Base-by-base conservation (phyloP, 2,113 vertebrate species). In the Beaufortia kweichowensis region DNA sequence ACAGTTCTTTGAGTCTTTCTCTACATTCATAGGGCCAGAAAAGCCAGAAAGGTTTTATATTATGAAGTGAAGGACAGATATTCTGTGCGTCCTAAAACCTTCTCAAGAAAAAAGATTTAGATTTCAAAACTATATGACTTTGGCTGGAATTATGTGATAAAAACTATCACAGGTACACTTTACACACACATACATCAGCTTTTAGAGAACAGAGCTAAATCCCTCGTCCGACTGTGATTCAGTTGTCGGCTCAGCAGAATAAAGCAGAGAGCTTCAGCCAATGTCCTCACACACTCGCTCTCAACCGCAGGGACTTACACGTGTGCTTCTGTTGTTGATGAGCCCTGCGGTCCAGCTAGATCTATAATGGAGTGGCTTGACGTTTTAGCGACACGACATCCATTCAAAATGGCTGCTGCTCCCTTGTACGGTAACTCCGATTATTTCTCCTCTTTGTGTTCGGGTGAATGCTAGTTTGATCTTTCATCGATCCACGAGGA, bases 221-320 rank as follows among this genome's bases (percentile, higher is more conserved):
- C 35, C 48, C 24, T 77, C 41, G 29, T 46, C 35, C 53, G 41
- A 68, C 72, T 11, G 46, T 76, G 65, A 76, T 68, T 64, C 66
- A 46, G 53, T 50, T 64, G 15, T 74, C 55, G 46, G 62, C 63
- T 67, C 63, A 41, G 19, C 19, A 55, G 33, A 72, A 59, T 43
- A 72, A 59, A 39, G 35, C 39, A 15, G 31, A 41, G 55, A 59
- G 28, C 24, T 64, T 77, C 63, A 62, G 75, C 79, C 53, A 23
- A 9, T 53, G 63, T 35, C 66, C 29, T 72, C 60, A 61, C 24
- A 67, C 50, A 61, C 35, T 60, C 23, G 56, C 60, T 7, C 66
- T 59, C 62, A 69, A 61, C 63, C 15, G 21, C 50, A 56, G 43
- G 71, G 76, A 75, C 70, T 79, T 70, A 65, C 41, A 70, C 28